Base-by-base conservation (phyloP, 2,113 vertebrate genomes). In the Megaceryle maxima region DNA sequence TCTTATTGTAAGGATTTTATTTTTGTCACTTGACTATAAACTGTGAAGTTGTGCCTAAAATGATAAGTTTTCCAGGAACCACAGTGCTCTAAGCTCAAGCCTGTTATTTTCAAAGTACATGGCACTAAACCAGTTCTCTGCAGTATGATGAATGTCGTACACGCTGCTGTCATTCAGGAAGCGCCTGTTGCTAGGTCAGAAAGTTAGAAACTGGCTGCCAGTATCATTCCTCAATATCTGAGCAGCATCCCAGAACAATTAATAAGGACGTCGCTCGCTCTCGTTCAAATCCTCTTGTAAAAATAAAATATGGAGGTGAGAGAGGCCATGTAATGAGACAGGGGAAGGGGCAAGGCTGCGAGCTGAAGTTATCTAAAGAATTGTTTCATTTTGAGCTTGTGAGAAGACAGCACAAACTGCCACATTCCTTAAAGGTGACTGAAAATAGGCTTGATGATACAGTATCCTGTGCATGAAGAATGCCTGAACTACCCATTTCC, bases 401-500 rank as follows among this genome's bases (percentile, higher is more conserved):
- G 59, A 67, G 51, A 33, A 55, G 46, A n/a, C 41, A 72, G 60
- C 35, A 37, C n/a, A 13, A 29, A 57, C 5, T 21, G 8, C 22
- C 46, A 10, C 4, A 1, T 9, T 59, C 31, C 69, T 50, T 31
- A 39, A 25, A 56, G 75, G 44, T 37, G 70, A 64, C n/a, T 2
- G 0, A 31, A 31, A 31, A 18, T 0, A 18, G 14, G 31, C 29
- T 1, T 41, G 57, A 29, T 5, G 37, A n/a, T 5, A 3, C 1
- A 13, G 44, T 5, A 16, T 19, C 35, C 37, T 35, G 9, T 2
- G 18, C 87, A 64, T 3, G 12, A 31, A 19, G 18, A 57, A 70
- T 1, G 44, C 59, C 73, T 60, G 5, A 67, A 16, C 46, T 4
- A 29, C 18, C 14, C 3, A 22, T 28, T 85, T 44, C 72, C 44